phyloP scores from a whole-genome alignment of 2,888 invertebrate species.

The Smittia aterrima region DNA sequence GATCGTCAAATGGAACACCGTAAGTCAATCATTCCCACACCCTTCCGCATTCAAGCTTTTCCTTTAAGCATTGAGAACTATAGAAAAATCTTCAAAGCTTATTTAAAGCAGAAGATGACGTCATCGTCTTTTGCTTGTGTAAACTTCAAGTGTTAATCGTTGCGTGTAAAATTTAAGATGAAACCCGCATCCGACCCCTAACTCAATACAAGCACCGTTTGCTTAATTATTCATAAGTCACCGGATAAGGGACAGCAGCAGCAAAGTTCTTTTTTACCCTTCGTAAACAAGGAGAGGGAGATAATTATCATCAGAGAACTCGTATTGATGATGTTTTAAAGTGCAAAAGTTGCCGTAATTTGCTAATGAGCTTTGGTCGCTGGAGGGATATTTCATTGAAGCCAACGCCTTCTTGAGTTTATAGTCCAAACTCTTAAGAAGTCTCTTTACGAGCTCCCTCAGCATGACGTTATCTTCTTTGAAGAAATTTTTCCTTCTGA shows the following conservation, averaged over 20 bases:
- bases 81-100: background rate
- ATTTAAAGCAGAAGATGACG: background rate
- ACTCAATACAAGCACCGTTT: background rate
- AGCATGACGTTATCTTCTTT: background rate
- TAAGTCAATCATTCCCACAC: background rate
- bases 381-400: background rate
- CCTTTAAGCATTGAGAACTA: no score
- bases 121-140: background rate
- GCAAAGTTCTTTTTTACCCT: no score
- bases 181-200: background rate
- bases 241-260: no score
- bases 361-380: background rate
- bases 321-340: background rate
- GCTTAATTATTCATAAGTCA: background rate
- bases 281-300: no score
- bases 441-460: no score
- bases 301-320: background rate
- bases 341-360: background rate
- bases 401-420: no score
- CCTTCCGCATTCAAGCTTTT: background rate
- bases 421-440: background rate
- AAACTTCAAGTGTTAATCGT: no score
- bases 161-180: background rate
- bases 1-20: slow-evolving; percentile 31
- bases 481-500: background rate